Base-by-base conservation (phyloP, 1,140 invertebrate genomes). In the Chlorops oryzae region DNA sequence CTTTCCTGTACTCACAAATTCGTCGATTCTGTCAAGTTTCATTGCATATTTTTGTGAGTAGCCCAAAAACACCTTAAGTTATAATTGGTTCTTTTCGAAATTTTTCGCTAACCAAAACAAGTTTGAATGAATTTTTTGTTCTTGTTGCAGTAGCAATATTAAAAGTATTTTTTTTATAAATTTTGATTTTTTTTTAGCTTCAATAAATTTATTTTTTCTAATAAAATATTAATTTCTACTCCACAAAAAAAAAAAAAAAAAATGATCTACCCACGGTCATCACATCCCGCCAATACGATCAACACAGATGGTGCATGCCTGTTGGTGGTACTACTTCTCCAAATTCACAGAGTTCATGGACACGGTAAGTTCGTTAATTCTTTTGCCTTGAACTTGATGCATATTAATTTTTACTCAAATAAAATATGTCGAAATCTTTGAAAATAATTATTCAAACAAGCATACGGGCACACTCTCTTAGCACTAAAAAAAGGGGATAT, bases 311-410 rank as follows among this genome's bases (percentile, higher is more conserved):
- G 92, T 88, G 5, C 76, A 81, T 61, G 92, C 88, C 25, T 85
- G 92, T 63, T 98, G 92, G 92, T 96, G 92, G 92, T 98, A 96
- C 74, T 97, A 91, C 73, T 84, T 96, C 62, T 96, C 93, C 1
- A 98, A 98, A 76, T 92, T 83, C 74, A 87, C 92, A 48, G 94
- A 98, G 75, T 95, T 97, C 77, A 82, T 96, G 72, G 94, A 98
- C 72, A 97, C 94, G 70, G 90, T 96, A 79, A 85, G 84, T 81
- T 38, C 13, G 50, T n/a, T n/a, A n/a, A n/a, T n/a, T 32, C 18
- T 35, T 35, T 35, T 35, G 10, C 18, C 10, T 4, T 15, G 18
- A 40, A 3, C 18, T 20, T 21, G 18, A 40, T 40, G 18, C 18
- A 9, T 39, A 15, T 9, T 15, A 6, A 39, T 40, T 40, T 40